phyloP scores from a whole-genome alignment of 2,888 invertebrate genomes.

The Stenurella melanura region DNA sequence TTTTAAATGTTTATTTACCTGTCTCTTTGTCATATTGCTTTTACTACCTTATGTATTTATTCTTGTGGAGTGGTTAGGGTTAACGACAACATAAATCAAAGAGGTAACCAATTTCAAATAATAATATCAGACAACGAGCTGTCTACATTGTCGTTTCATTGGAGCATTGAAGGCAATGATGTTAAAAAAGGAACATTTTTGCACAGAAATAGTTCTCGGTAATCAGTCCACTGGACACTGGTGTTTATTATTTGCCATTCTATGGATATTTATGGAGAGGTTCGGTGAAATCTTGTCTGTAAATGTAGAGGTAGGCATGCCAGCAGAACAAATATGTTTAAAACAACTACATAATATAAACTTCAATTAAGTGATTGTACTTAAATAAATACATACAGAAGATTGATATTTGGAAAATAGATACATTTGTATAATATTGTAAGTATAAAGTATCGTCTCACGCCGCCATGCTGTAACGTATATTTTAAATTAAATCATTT shows the following conservation, averaged over 20 bases:
- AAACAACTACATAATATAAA: too few relatives aligned
- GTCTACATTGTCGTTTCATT: constrained; percentile 1
- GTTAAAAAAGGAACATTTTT: constrained; percentile 4
- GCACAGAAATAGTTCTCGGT: constrained; percentile 19
- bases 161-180: not conserved
- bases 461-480: too few relatives aligned
- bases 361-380: too few relatives aligned
- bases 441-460: too few relatives aligned
- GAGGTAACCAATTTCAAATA: constrained; percentile 40
- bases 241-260: not conserved
- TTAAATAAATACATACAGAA: too few relatives aligned
- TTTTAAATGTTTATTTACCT: constrained; percentile 55
- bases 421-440: too few relatives aligned
- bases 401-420: too few relatives aligned
- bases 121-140: constrained; percentile 13
- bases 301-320: not conserved
- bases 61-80: constrained; percentile 34
- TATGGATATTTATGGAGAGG: not conserved
- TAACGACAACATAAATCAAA: constrained; percentile 51
- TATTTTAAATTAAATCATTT: too few relatives aligned
- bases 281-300: not conserved
- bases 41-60: constrained; percentile 50
- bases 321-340: too few relatives aligned
- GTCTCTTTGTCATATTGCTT: constrained; percentile 55
- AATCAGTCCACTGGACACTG: not conserved